phyloP scores from a whole-genome alignment of 1,140 invertebrate genomes.

The Nymphalis io region DNA sequence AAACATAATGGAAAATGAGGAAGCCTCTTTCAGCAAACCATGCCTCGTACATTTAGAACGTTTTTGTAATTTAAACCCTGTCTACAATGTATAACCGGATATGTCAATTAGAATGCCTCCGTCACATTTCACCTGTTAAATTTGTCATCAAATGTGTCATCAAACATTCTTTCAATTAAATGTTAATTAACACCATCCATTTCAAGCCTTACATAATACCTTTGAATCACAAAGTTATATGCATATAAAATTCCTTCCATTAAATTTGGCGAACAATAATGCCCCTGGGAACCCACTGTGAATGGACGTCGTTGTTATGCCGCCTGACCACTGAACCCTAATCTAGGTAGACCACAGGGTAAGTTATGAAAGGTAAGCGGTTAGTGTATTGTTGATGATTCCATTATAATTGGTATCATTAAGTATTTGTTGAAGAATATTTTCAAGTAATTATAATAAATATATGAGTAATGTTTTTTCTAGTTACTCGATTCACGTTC shows the following conservation, averaged over 20 bases:
- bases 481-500: too few relatives aligned
- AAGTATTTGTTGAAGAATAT: too few relatives aligned
- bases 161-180: constrained; percentile 5
- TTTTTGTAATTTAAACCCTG: too few relatives aligned
- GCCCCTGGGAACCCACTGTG: constrained; percentile 43
- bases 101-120: neutral
- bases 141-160: neutral
- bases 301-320: constrained; percentile 43
- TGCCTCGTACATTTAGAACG: too few relatives aligned
- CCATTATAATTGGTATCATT: too few relatives aligned
- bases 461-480: too few relatives aligned
- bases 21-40: too few relatives aligned
- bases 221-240: constrained; percentile 44
- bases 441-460: too few relatives aligned
- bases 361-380: constrained; percentile 22
- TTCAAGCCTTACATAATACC: constrained; percentile 28
- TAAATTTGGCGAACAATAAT: constrained; percentile 51
- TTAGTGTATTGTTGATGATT: too few relatives aligned
- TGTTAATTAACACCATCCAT: neutral
- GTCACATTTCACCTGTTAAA: neutral
- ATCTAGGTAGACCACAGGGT: constrained; percentile 32
- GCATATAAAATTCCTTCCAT: constrained; percentile 47
- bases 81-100: neutral
- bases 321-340: constrained; percentile 45
- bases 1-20: too few relatives aligned